These are phyloP conservation scores for Bombus huntii DNA, from an alignment of 1,140 invertebrate species.

Conservation along the genomic window DNA sequence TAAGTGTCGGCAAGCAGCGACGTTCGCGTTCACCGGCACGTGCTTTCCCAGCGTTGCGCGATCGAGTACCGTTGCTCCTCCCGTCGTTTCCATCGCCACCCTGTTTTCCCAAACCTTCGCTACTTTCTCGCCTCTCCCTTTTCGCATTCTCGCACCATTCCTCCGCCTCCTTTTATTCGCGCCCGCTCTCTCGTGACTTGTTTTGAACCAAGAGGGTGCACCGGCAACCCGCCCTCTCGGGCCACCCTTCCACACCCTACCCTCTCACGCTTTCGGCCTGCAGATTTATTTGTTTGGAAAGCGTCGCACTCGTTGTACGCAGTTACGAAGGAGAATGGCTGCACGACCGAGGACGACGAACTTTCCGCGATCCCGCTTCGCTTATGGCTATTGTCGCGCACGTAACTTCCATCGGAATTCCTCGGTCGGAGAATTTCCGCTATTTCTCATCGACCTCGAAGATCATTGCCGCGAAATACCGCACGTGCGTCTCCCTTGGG, in stretches of 20 bases:
- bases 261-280: not conserved
- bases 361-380: not conserved
- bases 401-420: not conserved
- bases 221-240: no score
- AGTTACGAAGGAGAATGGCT: no score
- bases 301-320: not conserved
- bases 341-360: no score
- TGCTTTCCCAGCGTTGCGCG: slow-evolving; percentile 43
- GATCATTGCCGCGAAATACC: slow-evolving; percentile 8
- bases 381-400: not conserved
- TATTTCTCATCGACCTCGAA: not conserved
- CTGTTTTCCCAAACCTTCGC: no score
- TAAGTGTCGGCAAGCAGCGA: slow-evolving; percentile 54
- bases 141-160: not conserved
- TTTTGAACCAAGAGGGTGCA: not conserved
- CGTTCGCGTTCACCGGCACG: slow-evolving; percentile 47
- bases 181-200: not conserved
- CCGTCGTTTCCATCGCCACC: no score
- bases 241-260: no score
- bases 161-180: not conserved
- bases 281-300: not conserved
- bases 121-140: not conserved
- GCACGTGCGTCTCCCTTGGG: not conserved
- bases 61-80: no score
- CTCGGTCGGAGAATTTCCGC: not conserved